Evolutionary conservation across 2,797 vertebrate genomes (phyloP), one percentile per base, ranked within the genome.

Genomic region (Spondyliosoma cantharus): DNA sequence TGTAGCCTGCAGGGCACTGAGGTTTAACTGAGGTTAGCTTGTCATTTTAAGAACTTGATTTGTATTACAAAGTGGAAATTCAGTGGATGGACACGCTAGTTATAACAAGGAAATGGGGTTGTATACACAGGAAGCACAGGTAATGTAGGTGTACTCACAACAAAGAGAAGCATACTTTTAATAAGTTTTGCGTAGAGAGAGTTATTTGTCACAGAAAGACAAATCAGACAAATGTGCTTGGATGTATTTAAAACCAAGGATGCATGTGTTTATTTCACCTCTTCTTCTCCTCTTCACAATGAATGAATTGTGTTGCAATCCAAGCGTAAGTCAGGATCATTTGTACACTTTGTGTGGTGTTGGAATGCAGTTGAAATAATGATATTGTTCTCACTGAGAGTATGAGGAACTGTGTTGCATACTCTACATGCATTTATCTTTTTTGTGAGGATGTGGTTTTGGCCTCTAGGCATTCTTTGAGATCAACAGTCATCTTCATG

Each of bases 31-130:
- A 8, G 5, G 5, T 9, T 20, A 15, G 8, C 4, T 61, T 74
- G 29, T 16, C 50, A 80, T 70, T 57, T 62, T 19, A 43, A 56
- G 14, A 49, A 15, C 46, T 62, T 46, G 20, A 43, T 71, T 65
- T 7, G 13, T 3, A 45, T 66, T 48, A 13, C 50, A n/a, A 59
- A 32, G 8, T 20, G 24, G 12, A 45, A 37, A 77, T 22, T 68
- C 1, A 62, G 14, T 56, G 22, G n/a, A 0, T 3, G 3, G 12
- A 22, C 24, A 50, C 49, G 57, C 43, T 27, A 3, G 9, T 16
- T 27, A 20, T 22, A 57, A 54, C 4, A 32, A 43, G n/a, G 15
- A 69, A 20, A n/a, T 45, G 9, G 2, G 14, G 19, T 8, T 61
- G 19, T 42, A 15, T 11, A 24, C 6, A 60, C 7, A 6, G 16